phyloP scores from a whole-genome alignment of 2,113 vertebrate species.

The Marcusenius ussheri region DNA sequence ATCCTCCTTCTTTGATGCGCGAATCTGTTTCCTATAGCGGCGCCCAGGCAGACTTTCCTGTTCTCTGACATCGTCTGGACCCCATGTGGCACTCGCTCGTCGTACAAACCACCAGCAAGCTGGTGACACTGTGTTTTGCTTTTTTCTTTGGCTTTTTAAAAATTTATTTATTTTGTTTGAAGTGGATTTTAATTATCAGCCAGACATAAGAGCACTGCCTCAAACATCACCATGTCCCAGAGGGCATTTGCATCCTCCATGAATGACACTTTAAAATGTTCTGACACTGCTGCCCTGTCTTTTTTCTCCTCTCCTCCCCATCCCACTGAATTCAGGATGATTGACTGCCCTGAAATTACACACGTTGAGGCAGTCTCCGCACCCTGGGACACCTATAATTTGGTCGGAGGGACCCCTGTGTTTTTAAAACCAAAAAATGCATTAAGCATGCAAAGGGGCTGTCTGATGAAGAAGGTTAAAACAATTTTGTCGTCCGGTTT shows the following conservation, averaged over 20 bases:
- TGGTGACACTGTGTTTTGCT: background rate
- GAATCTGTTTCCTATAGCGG: background rate
- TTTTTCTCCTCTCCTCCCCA: conserved; percentile 14
- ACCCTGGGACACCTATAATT: conserved; percentile 55
- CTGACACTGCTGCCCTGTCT: conserved; percentile 20
- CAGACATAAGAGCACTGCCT: background rate
- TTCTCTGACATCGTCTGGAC: background rate
- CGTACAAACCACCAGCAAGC: background rate
- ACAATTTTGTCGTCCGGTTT: conserved; percentile 55
- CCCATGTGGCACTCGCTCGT: background rate
- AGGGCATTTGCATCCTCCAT: background rate
- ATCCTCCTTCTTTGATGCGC: background rate
- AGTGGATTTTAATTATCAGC: background rate
- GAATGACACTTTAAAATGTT: conserved; percentile 15
- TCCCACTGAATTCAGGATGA: conserved; percentile 35
- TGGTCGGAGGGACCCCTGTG: conserved; percentile 46
- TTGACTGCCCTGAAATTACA: conserved; percentile 58
- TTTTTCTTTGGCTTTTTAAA: background rate
- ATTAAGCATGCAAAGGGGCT: conserved; percentile 46
- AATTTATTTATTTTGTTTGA: background rate
- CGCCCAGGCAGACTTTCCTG: background rate
- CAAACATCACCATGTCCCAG: background rate
- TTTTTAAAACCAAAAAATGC: conserved; percentile 33
- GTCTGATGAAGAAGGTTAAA: conserved; percentile 53
- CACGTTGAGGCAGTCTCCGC: conserved; percentile 39